Evolutionary conservation across 2,888 invertebrate genomes (phyloP), one percentile per base, ranked within the genome.

Genomic region (Drosophila colorata): DNA sequence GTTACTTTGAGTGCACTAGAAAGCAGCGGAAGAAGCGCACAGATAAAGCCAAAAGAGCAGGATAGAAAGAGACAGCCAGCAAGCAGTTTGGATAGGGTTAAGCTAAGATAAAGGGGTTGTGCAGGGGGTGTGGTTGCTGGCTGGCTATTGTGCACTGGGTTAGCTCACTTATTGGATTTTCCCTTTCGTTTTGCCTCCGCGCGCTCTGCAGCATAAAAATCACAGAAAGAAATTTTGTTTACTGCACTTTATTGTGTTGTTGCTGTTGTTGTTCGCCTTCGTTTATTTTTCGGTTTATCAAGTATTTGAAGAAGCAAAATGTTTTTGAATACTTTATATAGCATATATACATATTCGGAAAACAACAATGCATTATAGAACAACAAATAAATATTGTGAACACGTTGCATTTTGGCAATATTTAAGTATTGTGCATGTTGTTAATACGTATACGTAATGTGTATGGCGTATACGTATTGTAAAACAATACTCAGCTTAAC

Each of bases 1-100:
- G 64, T 67, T 75, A 56, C 76, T 77, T 60, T 68, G 76, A 70
- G 68, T 70, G 77, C 70, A 74, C 69, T 72, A 58, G 67, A 63
- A 76, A 53, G 49, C 57, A 67, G 44, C 79, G 71, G 75, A 78
- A 64, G 60, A 69, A 67, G 61, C 67, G 48, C 47, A 64, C 69
- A 49, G 55, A 71, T 53, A 67, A 57, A 59, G 56, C 53, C 28
- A 40, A 25, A 23, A 46, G 40, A 46, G 37, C 25, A 33, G 35
- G 43, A 44, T 8, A 40, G 35, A 48, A 20, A 25, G 43, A 60
- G 43, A 56, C 6, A 49, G 51, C 14, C 35, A 28, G 18, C 13
- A 31, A 37, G 59, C 40, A 20, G 43, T 25, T 44, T 31, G 41
- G 40, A 31, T 31, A 48, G 41, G 4, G 44, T 41, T 31, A n/a